A percentile compares a stretch with the other conserved stretches of the same genome.
Conservation (phyloP, 2,113 vertebrate genomes). For the Psittacula cyanocephala region DNA sequence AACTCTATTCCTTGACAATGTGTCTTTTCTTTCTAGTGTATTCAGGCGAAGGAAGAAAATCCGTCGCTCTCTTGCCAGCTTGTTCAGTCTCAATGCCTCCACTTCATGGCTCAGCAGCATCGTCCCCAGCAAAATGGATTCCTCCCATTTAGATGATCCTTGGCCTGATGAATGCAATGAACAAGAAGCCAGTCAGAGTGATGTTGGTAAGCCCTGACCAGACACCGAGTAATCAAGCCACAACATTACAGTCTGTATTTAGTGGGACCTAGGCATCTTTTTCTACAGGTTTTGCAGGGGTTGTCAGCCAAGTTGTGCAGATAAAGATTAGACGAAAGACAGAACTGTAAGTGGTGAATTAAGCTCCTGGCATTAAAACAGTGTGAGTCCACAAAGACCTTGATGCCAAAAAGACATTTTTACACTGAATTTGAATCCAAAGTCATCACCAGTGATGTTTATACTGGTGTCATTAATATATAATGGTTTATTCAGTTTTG, state of each 20-base stretch:
- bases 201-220: not conserved
- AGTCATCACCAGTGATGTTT: not conserved
- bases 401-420: not conserved
- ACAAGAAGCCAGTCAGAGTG: not conserved
- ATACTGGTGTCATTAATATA: not conserved
- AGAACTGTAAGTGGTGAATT: not conserved
- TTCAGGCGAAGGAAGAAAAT: constrained; percentile 77
- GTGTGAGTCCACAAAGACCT: not conserved
- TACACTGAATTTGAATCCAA: not conserved
- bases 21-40: constrained; percentile 65
- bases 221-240: not conserved
- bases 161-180: constrained; percentile 36
- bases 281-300: not conserved
- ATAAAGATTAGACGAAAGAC: not conserved
- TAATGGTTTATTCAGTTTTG: not conserved
- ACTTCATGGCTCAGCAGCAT: constrained; percentile 77
- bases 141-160: constrained; percentile 4
- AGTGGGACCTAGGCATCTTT: not conserved
- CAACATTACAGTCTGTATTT: not conserved
- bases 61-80: constrained; percentile 69
- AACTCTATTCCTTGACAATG: not conserved
- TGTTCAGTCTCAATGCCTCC: constrained; percentile 75
- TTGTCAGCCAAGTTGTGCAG: not conserved
- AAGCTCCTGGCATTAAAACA: not conserved
- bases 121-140: constrained; percentile 57